A percentile compares a stretch with the other conserved stretches of the same genome.
These are phyloP conservation scores for Brachionus manjavacas DNA, from an alignment of 1,140 invertebrate species.

Conservation along the genomic window DNA sequence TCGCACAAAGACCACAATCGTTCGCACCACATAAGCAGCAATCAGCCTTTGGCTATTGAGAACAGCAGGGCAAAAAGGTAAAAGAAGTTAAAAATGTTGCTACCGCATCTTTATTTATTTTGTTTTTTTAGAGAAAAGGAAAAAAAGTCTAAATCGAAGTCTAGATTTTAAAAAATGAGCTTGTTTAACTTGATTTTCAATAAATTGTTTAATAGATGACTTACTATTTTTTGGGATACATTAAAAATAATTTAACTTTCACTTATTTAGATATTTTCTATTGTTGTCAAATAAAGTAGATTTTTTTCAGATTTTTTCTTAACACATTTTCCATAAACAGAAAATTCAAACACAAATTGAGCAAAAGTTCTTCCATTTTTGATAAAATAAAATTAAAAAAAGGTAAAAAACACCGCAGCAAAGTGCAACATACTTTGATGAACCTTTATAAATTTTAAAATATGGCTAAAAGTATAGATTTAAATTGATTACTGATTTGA, in stretches of 20 bases:
- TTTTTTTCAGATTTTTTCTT: not conserved
- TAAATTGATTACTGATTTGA: no score
- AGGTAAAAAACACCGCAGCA: no score
- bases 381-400: no score
- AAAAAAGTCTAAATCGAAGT: not conserved
- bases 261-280: not conserved
- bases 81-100: not conserved
- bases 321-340: no score
- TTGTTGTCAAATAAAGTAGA: not conserved
- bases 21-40: not conserved
- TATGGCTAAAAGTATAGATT: no score
- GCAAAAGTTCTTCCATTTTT: no score
- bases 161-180: not conserved
- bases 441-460: no score
- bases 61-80: not conserved
- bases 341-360: no score
- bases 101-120: not conserved
- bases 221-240: not conserved
- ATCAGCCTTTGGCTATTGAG: slow-evolving; percentile 34
- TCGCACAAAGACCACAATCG: slow-evolving; percentile 11
- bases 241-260: not conserved
- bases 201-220: not conserved
- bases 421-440: no score
- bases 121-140: slow-evolving; percentile 8
- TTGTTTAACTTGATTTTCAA: not conserved